Evolutionary conservation across 2,797 vertebrate genomes (phyloP), one percentile per base, ranked within the genome.

Genomic region (Melanotaenia pygmaea): DNA sequence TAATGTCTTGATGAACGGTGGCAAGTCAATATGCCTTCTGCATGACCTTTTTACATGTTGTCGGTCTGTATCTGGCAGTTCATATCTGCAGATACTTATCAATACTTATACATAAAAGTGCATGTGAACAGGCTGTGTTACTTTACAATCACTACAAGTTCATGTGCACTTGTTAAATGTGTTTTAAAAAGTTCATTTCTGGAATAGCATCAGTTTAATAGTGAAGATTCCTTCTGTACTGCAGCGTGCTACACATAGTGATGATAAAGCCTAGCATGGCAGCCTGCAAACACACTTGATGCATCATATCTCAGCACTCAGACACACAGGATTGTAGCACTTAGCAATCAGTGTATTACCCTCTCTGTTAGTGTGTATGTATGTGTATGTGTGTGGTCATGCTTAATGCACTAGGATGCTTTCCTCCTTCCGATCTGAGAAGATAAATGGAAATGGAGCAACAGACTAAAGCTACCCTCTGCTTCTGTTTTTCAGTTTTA

Each of bases 401-500:
- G 72, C 79, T 83, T 90, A 88, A 91, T 92, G 89, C 82, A 87
- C 83, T 56, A 56, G 3, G 51, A 83, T 85, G 81, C 72, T 77
- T 72, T 76, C 82, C 71, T 83, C 51, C 79, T 84, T 81, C 76
- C 65, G 59, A 77, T 88, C 84, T 80, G 64, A 79, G 73, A 70
- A 67, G 79, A 83, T 86, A 82, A 85, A 81, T 76, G 90, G 88
- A 92, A 89, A 88, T 86, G 82, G 72, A 84, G 51, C 70, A 73
- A 72, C 66, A 76, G 73, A 40, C 38, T 59, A 53, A 76, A 73
- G 76, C 64, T 68, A 37, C 82, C 67, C 60, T 78, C 9, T 74
- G 10, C 30, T 40, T 14, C 38, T 43, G 14, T 43, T 43, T 43
- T 13, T 43, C 14, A 5, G 40, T 43, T 40, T 14, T 40, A 14